Evolutionary conservation across 1,140 invertebrate species (phyloP).

Genomic region (Calephelis virginiensis): DNA sequence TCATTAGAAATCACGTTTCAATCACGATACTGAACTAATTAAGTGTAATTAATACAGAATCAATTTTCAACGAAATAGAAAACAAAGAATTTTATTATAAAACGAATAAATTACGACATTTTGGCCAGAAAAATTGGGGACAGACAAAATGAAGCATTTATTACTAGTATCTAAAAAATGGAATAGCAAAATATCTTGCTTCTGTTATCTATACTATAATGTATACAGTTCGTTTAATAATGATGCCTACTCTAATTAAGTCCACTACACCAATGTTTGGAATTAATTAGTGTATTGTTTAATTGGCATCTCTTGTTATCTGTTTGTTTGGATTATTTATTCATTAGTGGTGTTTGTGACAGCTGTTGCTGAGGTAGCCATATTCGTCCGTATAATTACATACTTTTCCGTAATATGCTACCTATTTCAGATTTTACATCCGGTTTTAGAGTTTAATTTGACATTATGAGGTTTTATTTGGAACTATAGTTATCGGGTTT

Average conservation of each 20-base stretch:
- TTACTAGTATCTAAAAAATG: too few relatives aligned
- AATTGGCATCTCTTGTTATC: conserved; percentile 79
- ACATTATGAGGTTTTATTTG: too few relatives aligned
- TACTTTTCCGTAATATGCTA: conserved; percentile 1
- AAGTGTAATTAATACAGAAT: too few relatives aligned
- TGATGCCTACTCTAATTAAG: conserved; percentile 75
- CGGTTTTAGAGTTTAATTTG: background rate
- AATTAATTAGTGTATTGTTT: conserved; percentile 79
- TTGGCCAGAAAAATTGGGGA: too few relatives aligned
- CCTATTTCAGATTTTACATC: background rate
- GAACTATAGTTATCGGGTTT: too few relatives aligned
- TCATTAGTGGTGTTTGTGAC: conserved; percentile 75
- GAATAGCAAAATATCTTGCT: too few relatives aligned
- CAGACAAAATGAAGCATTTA: too few relatives aligned
- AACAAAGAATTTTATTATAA: too few relatives aligned
- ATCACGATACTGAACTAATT: too few relatives aligned
- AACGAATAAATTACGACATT: too few relatives aligned
- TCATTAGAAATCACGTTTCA: too few relatives aligned
- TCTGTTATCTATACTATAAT: background rate
- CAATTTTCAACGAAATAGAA: too few relatives aligned
- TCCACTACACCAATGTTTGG: conserved; percentile 78
- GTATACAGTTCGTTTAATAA: conserved; percentile 57
- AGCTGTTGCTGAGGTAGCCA: conserved; percentile 61
- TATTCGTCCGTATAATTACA: conserved; percentile 8
- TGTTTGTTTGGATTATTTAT: conserved; percentile 77